phyloP scores from a whole-genome alignment of 2,888 invertebrate genomes.

The Nesidiocoris tenuis region DNA sequence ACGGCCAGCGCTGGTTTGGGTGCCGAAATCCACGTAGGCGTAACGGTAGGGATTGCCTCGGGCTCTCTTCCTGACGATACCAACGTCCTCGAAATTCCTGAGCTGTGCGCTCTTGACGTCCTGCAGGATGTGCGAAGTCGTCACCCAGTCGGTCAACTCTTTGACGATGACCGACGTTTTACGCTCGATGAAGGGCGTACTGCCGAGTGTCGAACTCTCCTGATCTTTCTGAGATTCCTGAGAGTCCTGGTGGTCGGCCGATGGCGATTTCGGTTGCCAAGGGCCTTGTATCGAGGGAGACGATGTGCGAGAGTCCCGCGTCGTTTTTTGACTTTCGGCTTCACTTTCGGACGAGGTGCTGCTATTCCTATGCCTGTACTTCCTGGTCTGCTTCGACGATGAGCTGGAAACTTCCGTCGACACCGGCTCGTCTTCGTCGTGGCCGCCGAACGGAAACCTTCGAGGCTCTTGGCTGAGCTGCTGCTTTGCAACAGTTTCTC shows the following conservation, averaged over 20 bases:
- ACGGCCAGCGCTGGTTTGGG: conserved; percentile 15
- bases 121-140: conserved; percentile 18
- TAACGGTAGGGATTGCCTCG: conserved; percentile 26
- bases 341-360: neutral
- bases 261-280: neutral
- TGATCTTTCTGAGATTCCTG: neutral
- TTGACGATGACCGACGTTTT: conserved; percentile 22
- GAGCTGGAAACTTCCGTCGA: neutral
- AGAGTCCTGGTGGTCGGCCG: neutral
- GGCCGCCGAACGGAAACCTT: neutral
- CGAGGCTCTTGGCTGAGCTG: neutral
- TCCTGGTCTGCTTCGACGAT: neutral
- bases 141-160: conserved; percentile 16
- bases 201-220: neutral
- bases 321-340: neutral
- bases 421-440: neutral
- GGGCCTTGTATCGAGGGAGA: neutral
- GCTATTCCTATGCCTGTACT: neutral
- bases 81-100: conserved; percentile 15
- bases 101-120: conserved; percentile 27
- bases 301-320: neutral
- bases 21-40: conserved; percentile 21
- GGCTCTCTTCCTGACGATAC: conserved; percentile 22
- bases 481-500: neutral
- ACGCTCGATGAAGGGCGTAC: neutral